A percentile compares a stretch with the other conserved stretches of the same genome.
phyloP scores from a whole-genome alignment of 1,140 invertebrate genomes.

The Drosophila insularis region DNA sequence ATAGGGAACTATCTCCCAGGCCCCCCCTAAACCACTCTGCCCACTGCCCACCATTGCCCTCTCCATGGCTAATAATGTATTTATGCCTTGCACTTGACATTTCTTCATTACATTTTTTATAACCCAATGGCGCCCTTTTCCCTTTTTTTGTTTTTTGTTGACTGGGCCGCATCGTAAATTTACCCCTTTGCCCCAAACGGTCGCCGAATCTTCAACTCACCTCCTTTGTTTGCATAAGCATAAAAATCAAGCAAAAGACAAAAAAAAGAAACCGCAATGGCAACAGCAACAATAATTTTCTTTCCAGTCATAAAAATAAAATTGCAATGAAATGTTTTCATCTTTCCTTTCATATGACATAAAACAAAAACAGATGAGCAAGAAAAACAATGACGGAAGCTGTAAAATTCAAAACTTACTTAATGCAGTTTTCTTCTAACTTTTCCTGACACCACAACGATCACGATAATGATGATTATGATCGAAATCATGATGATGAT shows the following conservation, averaged over 20 bases:
- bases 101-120: slow-evolving; percentile 71
- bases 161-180: slow-evolving; percentile 48
- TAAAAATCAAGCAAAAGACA: slow-evolving; percentile 50
- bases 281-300: slow-evolving; percentile 30
- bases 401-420: slow-evolving; percentile 40
- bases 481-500: slow-evolving; percentile 25
- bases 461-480: neutral
- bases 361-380: slow-evolving; percentile 30
- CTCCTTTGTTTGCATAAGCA: slow-evolving; percentile 50
- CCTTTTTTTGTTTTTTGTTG: slow-evolving; percentile 33
- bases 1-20: slow-evolving; percentile 23
- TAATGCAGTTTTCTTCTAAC: slow-evolving; percentile 41
- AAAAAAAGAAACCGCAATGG: slow-evolving; percentile 55
- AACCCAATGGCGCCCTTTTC: slow-evolving; percentile 63
- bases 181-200: neutral
- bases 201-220: neutral
- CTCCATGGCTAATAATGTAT: neutral
- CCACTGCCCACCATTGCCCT: neutral
- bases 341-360: slow-evolving; percentile 24
- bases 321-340: slow-evolving; percentile 58
- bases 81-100: slow-evolving; percentile 66
- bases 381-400: slow-evolving; percentile 60
- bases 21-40: neutral
- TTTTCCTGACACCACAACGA: slow-evolving; percentile 22
- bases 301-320: slow-evolving; percentile 69